Evolutionary conservation across 1,140 invertebrate species (phyloP), one percentile per base, ranked within the genome.

Genomic region (Mya arenaria): DNA sequence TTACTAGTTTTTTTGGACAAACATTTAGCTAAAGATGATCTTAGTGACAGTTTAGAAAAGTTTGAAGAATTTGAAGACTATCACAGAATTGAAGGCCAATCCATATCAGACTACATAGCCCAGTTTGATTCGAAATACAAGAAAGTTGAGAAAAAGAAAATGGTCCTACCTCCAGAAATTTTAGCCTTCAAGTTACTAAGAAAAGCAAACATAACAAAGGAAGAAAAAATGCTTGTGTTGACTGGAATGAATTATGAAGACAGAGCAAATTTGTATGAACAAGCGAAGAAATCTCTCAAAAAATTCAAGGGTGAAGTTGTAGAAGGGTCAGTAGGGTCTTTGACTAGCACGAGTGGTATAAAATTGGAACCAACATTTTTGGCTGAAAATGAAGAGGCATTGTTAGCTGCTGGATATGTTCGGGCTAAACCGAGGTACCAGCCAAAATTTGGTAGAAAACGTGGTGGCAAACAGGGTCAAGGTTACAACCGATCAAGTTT

Each of bases 191-290:
- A 83, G 65, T 25, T 87, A 10, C 56, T 85, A n/a, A 83, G 79
- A 41, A 77, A 66, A 44, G 77, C 84, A 81, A 78, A 78, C 37
- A 82, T 85, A n/a, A 82, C 73, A 44, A 86, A 85, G n/a, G 82
- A 84, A 55, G 69, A 84, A 62, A 74, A 74, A 72, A 82, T 84
- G 78, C 52, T 87, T 15, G 81, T 85, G 4, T 68, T 87, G n/a
- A 86, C 86, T 28, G 73, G 84, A 4, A 87, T 86, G 81, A 82
- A 87, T 37, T 84, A 81, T 75, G 82, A 84, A 52, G 77, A 79
- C 10, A 81, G 65, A 34, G 71, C 39, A 25, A 84, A 36, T 5
- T 63, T 86, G 15, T 84, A 86, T 82, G 78, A 86, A 44, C 30
- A 87, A 48, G 77, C 86, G 10, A 84, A 87, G 37, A 15, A 28